phyloP scores from a whole-genome alignment of 2,113 vertebrate species.

The Nymphicus hollandicus region DNA sequence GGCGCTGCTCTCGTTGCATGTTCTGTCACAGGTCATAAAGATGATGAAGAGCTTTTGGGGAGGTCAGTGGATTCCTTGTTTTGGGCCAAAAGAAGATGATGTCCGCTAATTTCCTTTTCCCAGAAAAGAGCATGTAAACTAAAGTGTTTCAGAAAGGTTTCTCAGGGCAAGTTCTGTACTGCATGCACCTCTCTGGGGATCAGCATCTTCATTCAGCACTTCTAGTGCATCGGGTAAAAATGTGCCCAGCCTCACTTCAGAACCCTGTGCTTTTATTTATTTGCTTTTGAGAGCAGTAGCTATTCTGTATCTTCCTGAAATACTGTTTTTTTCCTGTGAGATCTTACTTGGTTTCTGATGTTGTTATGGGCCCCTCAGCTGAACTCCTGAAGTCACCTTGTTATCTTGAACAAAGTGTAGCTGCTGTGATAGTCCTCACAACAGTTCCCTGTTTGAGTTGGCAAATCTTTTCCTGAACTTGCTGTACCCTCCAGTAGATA shows the following conservation, averaged over 20 bases:
- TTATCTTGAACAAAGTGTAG: not conserved
- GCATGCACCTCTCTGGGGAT: not conserved
- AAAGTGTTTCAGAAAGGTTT: not conserved
- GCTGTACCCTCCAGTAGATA: not conserved
- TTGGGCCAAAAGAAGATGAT: not conserved
- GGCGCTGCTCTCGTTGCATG: rapidly evolving
- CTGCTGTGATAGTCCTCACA: not conserved
- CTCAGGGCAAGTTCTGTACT: not conserved
- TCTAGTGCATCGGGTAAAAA: not conserved
- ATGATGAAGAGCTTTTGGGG: not conserved
- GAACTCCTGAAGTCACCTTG: not conserved
- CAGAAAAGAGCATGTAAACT: not conserved
- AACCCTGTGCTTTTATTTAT: not conserved
- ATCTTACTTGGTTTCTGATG: not conserved
- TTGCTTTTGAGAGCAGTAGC: not conserved
- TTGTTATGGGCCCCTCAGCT: not conserved
- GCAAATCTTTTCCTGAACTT: not conserved
- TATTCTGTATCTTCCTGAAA: not conserved
- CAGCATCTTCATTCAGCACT: not conserved
- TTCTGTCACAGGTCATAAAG: not conserved
- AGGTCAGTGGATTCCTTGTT: not conserved
- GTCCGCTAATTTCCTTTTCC: not conserved
- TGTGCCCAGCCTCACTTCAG: not conserved
- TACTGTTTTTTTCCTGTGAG: not conserved
- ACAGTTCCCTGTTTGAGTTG: not conserved